These are phyloP conservation scores for Acropternis orthonyx DNA, from an alignment of 2,797 vertebrate genomes.

Conservation along the genomic window DNA sequence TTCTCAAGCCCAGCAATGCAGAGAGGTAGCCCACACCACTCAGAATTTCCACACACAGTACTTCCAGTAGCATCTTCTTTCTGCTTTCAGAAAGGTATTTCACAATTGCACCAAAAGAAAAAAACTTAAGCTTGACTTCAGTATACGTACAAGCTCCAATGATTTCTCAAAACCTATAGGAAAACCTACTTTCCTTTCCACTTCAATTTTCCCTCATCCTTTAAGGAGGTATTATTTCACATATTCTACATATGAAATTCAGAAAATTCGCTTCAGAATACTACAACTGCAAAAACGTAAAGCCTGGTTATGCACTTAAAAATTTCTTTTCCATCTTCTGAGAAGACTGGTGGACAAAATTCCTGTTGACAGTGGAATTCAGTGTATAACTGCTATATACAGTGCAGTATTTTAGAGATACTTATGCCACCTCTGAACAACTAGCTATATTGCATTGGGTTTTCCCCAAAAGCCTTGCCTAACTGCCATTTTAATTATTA, in stretches of 20 bases:
- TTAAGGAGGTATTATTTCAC: neutral
- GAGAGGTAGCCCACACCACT: neutral
- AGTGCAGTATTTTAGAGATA: neutral
- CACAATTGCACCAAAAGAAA: neutral
- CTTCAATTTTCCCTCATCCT: neutral
- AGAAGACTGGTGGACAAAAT: neutral
- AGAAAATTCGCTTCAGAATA: neutral
- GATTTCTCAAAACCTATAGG: neutral
- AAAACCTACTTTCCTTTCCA: neutral
- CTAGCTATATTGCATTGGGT: neutral
- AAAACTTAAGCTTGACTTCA: neutral
- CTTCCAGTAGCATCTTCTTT: neutral
- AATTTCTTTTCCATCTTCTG: neutral
- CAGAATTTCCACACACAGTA: neutral
- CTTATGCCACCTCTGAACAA: neutral
- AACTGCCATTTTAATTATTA: neutral
- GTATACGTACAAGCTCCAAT: neutral
- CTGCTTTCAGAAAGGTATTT: neutral
- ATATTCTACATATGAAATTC: neutral
- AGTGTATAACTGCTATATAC: neutral
- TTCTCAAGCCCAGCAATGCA: neutral
- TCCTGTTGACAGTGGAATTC: neutral
- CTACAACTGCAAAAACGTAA: neutral
- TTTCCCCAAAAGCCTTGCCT: neutral
- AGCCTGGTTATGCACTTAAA: neutral